These are phyloP conservation scores for Diplodus puntazzo DNA, from an alignment of 2,797 vertebrate genomes.

Conservation along the genomic window DNA sequence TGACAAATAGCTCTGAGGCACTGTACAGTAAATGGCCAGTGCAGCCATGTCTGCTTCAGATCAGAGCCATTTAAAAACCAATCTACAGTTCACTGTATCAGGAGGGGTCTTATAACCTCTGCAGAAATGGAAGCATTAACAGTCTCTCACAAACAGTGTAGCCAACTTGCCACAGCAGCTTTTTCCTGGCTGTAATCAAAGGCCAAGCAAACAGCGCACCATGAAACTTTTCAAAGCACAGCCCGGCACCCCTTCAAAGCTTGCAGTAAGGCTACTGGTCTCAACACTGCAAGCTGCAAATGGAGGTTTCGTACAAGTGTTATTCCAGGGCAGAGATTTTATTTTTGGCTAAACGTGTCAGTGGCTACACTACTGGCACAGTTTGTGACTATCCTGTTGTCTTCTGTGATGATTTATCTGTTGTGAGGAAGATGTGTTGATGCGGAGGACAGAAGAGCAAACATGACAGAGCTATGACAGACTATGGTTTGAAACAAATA, in stretches of 20 bases:
- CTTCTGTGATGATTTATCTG: not conserved
- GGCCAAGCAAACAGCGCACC: conserved; percentile 45
- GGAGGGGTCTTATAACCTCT: conserved; percentile 20
- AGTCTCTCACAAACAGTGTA: conserved; percentile 34
- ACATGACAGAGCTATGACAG: too few relatives aligned
- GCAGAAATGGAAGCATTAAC: conserved; percentile 46
- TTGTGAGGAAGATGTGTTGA: not conserved
- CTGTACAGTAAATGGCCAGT: not conserved
- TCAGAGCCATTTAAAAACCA: conserved; percentile 42
- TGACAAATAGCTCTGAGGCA: conserved; percentile 2
- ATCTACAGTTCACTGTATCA: conserved; percentile 36
- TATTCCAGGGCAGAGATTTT: conserved; percentile 10
- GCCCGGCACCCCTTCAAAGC: conserved; percentile 25
- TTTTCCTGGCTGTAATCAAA: conserved; percentile 57
- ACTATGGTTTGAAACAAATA: not conserved
- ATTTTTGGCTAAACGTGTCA: conserved; percentile 16
- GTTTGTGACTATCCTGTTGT: not conserved
- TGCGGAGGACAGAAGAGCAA: not conserved
- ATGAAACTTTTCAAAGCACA: conserved; percentile 50
- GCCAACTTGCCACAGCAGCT: conserved; percentile 33
- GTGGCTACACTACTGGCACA: not conserved
- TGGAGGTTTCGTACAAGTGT: conserved; percentile 1
- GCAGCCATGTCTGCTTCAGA: conserved; percentile 10
- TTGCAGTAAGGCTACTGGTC: conserved; percentile 30
- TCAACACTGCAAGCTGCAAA: conserved; percentile 20